Evolutionary conservation across 1,140 invertebrate species (phyloP).

Genomic region (Metopolophium dirhodum): DNA sequence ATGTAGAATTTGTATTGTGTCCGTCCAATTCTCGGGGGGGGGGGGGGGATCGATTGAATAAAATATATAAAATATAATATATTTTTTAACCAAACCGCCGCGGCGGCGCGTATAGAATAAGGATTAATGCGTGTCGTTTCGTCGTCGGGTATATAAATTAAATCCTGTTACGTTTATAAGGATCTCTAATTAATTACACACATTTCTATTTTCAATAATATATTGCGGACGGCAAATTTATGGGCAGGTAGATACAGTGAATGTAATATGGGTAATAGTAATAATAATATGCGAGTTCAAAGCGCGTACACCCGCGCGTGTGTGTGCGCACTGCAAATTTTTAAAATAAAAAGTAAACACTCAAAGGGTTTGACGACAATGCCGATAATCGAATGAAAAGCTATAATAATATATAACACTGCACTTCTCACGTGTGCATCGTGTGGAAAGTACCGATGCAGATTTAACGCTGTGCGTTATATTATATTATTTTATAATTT

Average conservation of each 20-base stretch:
- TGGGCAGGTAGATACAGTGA: too few relatives aligned
- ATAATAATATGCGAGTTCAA: background rate
- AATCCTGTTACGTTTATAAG: constrained; percentile 27
- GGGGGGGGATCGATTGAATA: background rate
- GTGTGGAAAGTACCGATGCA: background rate
- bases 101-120: background rate
- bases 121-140: constrained; percentile 1
- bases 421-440: background rate
- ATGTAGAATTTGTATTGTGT: background rate
- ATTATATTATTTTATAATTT: background rate
- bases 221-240: background rate
- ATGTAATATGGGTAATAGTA: too few relatives aligned
- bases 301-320: too few relatives aligned
- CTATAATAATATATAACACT: background rate
- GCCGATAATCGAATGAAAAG: background rate
- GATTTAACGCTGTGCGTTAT: background rate
- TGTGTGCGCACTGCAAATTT: background rate
- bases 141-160: constrained; percentile 11
- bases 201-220: background rate
- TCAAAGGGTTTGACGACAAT: background rate
- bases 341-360: background rate
- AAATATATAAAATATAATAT: constrained; percentile 8
- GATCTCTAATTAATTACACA: constrained; percentile 33
- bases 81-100: background rate
- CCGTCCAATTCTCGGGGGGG: background rate